phyloP scores from a whole-genome alignment of 2,113 vertebrate species.

The Tychaedon coryphoeus region DNA sequence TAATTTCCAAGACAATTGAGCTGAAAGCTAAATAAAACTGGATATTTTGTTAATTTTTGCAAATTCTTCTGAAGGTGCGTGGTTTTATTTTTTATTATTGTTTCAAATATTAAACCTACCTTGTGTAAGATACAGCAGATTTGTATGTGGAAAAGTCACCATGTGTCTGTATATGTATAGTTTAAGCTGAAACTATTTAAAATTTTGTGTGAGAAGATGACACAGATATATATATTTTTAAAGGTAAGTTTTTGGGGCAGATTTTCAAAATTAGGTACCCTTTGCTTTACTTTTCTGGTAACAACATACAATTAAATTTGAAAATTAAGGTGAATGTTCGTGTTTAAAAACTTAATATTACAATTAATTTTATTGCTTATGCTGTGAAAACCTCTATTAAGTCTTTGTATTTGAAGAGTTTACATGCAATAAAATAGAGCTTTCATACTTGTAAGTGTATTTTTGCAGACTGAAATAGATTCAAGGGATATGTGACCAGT shows the following conservation, averaged over 20 bases:
- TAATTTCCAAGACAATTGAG: not conserved
- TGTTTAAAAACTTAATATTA: conserved; percentile 14
- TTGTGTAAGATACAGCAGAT: not conserved
- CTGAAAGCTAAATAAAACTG: conserved; percentile 23
- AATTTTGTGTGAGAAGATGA: not conserved
- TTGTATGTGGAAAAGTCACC: not conserved
- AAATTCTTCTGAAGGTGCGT: not conserved
- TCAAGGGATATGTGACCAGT: not conserved
- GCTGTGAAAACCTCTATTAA: conserved; percentile 49
- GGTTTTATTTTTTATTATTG: not conserved
- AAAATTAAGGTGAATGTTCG: conserved; percentile 4
- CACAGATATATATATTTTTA: not conserved
- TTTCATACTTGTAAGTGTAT: conserved; percentile 28
- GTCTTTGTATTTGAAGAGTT: conserved; percentile 47
- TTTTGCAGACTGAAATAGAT: conserved; percentile 10
- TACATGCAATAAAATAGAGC: conserved; percentile 53
- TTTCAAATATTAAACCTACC: not conserved
- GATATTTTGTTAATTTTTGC: conserved; percentile 28
- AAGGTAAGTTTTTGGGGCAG: conserved; percentile 1
- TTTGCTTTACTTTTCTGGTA: conserved; percentile 15
- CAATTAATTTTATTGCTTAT: conserved; percentile 36
- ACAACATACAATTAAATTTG: not conserved
- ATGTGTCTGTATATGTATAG: not conserved
- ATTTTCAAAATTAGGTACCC: not conserved
- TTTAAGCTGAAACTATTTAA: not conserved